Evolutionary conservation across 92 coral and sea anemone species (phyloP).

Genomic region (Siderastrea radians): DNA sequence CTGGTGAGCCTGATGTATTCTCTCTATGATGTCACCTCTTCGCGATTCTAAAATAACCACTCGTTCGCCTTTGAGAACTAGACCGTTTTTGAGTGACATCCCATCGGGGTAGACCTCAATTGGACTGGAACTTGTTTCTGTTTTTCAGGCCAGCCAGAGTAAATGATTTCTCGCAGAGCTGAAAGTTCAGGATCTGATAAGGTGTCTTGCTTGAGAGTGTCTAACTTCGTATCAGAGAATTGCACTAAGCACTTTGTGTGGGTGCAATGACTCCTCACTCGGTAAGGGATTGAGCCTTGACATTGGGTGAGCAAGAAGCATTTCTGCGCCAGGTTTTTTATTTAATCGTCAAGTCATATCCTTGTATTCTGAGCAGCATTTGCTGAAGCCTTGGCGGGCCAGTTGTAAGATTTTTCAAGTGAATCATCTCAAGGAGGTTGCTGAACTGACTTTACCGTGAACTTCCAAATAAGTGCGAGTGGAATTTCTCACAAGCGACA

Average conservation of each 20-base stretch:
- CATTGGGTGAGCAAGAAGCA: neutral
- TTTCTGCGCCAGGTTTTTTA: slow-evolving; percentile 5
- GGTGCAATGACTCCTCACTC: too few species aligned
- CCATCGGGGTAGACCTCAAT: neutral
- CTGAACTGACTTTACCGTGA: slow-evolving; percentile 24
- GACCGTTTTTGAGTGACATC: slow-evolving; percentile 1
- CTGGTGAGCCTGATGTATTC: neutral
- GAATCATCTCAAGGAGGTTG: slow-evolving; percentile 46
- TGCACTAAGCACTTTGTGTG: too few species aligned
- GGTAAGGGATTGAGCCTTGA: slow-evolving; percentile 39
- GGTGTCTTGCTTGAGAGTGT: neutral
- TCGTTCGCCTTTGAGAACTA: slow-evolving; percentile 7
- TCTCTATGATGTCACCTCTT: slow-evolving; percentile 26
- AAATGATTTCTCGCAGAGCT: slow-evolving; percentile 9
- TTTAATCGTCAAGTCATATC: slow-evolving; percentile 1
- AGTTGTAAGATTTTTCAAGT: slow-evolving; percentile 37
- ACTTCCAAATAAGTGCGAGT: slow-evolving; percentile 25
- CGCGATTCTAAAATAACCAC: slow-evolving; percentile 9
- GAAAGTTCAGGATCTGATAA: slow-evolving; percentile 15
- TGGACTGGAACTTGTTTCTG: neutral
- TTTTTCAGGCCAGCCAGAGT: neutral
- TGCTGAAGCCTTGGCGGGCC: slow-evolving; percentile 40
- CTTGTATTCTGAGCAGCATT: slow-evolving; percentile 48
- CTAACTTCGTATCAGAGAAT: too few species aligned
- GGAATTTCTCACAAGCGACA: slow-evolving; percentile 48